Base-by-base conservation (phyloP, 2,113 vertebrate species). In the Pyxicephalus adspersus region DNA sequence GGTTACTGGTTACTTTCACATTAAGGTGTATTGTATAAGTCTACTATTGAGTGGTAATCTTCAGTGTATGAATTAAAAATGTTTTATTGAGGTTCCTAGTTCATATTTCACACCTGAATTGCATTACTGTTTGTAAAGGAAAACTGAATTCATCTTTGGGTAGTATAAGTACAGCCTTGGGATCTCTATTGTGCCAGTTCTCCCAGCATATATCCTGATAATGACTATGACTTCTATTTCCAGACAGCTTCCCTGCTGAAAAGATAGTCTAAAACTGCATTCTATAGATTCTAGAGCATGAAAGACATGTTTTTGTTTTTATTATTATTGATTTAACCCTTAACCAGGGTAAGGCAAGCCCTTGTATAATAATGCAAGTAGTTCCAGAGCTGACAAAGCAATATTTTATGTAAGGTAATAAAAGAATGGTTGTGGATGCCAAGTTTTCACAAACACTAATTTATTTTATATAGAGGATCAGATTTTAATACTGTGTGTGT, bases 121-220 rank as follows among this genome's bases (percentile, higher is more conserved):
- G 65, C 65, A 45, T 67, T 52, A 25, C 45, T 52, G 66, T 52
- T 26, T 70, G 15, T 70, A 22, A 51, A n/a, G 15, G 38, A 51
- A 68, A 70, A 52, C 23, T 18, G 22, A 70, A 70, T 25, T 6
- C 13, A 68, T 68, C 65, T 23, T 50, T 23, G 13, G n/a, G 25
- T 50, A 68, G 38, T 38, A 17, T 68, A 68, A 51, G 34, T 68
- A 38, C 45, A 52, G 23, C 16, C 66, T 52, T 70, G 38, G 66
- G 38, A 51, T 26, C n/a, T 25, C 23, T 51, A 38, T 70, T 70
- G 66, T 70, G 45, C 23, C 50, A 13, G 2, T 54, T 66, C 38
- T 31, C 50, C n/a, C 65, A 67, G 17, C 65, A 50, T 45, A 23
- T 38, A 50, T 38, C 45, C n/a, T 67, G n/a, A 67, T 67, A 67